Evolutionary conservation across 2,888 invertebrate genomes (phyloP).

Genomic region (Sipha maydis): DNA sequence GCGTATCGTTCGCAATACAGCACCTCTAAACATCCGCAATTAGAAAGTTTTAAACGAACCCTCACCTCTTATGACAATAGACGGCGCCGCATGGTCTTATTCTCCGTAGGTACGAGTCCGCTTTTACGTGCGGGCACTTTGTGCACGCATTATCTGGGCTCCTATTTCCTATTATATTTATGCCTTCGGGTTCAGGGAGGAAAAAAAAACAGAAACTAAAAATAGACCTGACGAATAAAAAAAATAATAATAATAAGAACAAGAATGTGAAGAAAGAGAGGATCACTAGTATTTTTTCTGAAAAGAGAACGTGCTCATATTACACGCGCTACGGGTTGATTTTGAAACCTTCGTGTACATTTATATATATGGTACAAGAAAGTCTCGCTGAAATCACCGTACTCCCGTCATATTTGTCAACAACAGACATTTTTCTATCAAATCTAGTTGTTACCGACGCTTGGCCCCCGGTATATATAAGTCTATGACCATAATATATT

Average conservation of each 20-base stretch:
- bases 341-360: not conserved
- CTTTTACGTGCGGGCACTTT: constrained; percentile 55
- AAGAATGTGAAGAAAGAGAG: not conserved
- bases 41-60: constrained; percentile 61
- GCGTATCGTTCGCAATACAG: constrained; percentile 45
- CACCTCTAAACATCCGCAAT: constrained; percentile 59
- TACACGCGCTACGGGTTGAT: constrained; percentile 22
- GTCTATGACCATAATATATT: not conserved
- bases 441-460: not conserved
- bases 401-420: not conserved
- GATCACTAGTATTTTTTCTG: not conserved
- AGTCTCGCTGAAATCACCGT: not conserved
- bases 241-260: not conserved
- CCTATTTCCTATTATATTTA: constrained; percentile 30
- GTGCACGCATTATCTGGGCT: constrained; percentile 39
- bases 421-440: not conserved
- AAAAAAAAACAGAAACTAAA: not conserved
- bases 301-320: constrained; percentile 19
- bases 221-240: not conserved
- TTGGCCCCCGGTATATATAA: not conserved
- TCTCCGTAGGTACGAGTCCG: constrained; percentile 10
- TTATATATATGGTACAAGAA: not conserved
- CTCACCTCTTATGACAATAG: constrained; percentile 50
- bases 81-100: constrained; percentile 25
- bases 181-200: not conserved